These are phyloP conservation scores for Crotalus tigris DNA, from an alignment of 2,113 vertebrate genomes.

Conservation along the genomic window DNA sequence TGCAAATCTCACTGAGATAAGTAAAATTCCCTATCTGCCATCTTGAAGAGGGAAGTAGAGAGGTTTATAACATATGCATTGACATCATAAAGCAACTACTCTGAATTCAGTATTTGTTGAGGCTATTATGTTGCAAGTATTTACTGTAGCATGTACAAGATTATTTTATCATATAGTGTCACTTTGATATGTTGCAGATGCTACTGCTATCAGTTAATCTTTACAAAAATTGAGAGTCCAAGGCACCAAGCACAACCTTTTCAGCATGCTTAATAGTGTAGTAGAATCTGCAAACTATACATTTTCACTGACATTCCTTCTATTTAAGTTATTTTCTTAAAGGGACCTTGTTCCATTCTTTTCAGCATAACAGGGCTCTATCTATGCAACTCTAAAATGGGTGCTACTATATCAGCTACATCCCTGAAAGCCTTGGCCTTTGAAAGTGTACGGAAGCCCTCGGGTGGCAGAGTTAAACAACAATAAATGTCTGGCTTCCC, in stretches of 20 bases:
- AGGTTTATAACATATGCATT: not conserved
- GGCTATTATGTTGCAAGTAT: not conserved
- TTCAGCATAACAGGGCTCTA: not conserved
- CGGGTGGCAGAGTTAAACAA: not conserved
- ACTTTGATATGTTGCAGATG: not conserved
- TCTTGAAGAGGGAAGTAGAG: not conserved
- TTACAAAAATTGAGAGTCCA: not conserved
- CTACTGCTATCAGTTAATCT: not conserved
- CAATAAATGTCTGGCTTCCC: not conserved
- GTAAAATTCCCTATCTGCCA: not conserved
- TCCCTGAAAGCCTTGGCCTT: not conserved
- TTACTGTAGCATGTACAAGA: not conserved
- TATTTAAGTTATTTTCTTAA: not conserved
- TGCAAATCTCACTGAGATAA: not conserved
- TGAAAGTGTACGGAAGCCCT: not conserved
- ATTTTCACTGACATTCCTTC: not conserved
- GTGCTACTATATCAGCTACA: not conserved
- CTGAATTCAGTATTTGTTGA: not conserved
- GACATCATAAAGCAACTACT: not conserved
- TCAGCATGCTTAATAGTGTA: not conserved
- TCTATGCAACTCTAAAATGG: not conserved
- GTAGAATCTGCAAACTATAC: not conserved
- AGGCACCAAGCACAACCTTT: constrained; percentile 21
- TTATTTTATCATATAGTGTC: not conserved
- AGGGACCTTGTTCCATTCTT: not conserved